Base-by-base conservation (phyloP, 1,140 invertebrate genomes). In the Drosophila ogumai region DNA sequence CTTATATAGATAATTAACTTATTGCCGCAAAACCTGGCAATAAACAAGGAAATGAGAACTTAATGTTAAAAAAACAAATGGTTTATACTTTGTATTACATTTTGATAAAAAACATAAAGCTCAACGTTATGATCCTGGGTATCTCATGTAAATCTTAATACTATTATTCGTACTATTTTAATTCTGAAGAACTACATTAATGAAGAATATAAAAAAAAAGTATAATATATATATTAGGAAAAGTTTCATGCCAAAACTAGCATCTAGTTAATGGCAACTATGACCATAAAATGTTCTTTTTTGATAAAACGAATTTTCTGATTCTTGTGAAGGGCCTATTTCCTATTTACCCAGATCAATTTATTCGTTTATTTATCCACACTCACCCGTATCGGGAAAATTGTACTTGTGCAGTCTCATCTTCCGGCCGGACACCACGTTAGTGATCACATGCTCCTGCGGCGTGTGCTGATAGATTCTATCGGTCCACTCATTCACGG, bases 381-480 rank as follows among this genome's bases (percentile, higher is more conserved):
- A 49, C 81, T 90, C 72, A 96, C 95, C 95, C 58, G 97, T 98
- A 91, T 98, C 97, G 1, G 97, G 97, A 92, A 98, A 97, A 94
- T 98, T 98, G 91, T 97, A 97, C 92, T 98, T 98, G 91, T 97
- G 96, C 85, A 99, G 95, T 79, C 96, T 94, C 96, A 98, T 98
- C 93, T 98, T 98, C 50, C 97, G 94, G 8, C 97, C 97, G 64
- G 97, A 98, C 12, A 98, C 97, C 25, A 98, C 97, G 93, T 98
- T 98, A 47, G 97, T 98, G 82, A 99, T 97, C 91, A 98, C 96
- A 93, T 98, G 97, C 91, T 98, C 97, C 81, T 97, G 96, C 74
- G 97, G 96, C 25, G 97, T 98, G 91, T 98, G 97, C 93, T 97
- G 97, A 93, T 98, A 98, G 85, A 99, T 96, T 87, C 98, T 95